A percentile compares a stretch with the other conserved stretches of the same genome.
Evolutionary conservation across 2,797 vertebrate genomes (phyloP).

Genomic region (Nannoperca obscura): DNA sequence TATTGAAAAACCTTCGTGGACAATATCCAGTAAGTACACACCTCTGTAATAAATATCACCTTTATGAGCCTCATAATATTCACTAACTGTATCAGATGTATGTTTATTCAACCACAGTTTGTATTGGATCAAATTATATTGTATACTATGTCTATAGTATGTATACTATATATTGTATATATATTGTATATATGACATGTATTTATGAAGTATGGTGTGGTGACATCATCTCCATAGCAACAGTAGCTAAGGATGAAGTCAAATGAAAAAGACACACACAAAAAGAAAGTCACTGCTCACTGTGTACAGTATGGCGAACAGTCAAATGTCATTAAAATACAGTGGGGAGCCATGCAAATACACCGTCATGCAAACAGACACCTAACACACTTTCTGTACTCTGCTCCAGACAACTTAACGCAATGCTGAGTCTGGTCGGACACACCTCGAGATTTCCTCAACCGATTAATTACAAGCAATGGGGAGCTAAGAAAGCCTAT

Average conservation of each 20-base stretch:
- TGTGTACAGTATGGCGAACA: conserved; percentile 40
- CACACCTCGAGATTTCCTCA: conserved; percentile 26
- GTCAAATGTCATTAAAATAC: conserved; percentile 82
- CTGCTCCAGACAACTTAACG: conserved; percentile 30
- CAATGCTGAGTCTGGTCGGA: not conserved
- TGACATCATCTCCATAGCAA: not conserved
- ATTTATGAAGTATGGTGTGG: no score
- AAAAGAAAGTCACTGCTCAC: conserved; percentile 23
- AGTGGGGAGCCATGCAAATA: conserved; percentile 77
- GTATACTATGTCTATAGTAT: no score
- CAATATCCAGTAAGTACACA: conserved; percentile 10
- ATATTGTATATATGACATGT: no score
- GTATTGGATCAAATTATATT: not conserved
- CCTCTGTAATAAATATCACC: not conserved
- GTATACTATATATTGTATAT: no score
- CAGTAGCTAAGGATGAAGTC: not conserved
- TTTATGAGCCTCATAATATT: not conserved
- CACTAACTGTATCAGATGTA: not conserved
- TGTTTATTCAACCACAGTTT: conserved; percentile 7
- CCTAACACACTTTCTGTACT: conserved; percentile 23
- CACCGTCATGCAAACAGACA: conserved; percentile 57
- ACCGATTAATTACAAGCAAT: conserved; percentile 40
- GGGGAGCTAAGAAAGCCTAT: conserved; percentile 22
- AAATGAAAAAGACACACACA: not conserved
- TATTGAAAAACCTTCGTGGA: not conserved